A percentile compares a stretch with the other conserved stretches of the same genome.
Conservation (phyloP, 2,113 vertebrate genomes). For the human region GRCh38 chr1:61525001-61525500, state of each 20-base stretch:
- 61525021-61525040: background rate
- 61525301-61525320: background rate
- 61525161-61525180: background rate
- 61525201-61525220: background rate
- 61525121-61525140: background rate
- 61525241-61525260: background rate
- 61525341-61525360: background rate
- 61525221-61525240: background rate
- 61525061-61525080: background rate
- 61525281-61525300: background rate
- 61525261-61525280: background rate
- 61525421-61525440: background rate
- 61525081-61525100: background rate
- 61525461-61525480: background rate
- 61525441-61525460: background rate
- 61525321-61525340: background rate
- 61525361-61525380: background rate
- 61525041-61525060: background rate
- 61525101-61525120: background rate
- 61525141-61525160: background rate
- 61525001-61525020: rapidly evolving
- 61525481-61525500: background rate
- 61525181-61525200: background rate
- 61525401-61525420: background rate
- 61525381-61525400: background rate